These are phyloP conservation scores for Heliconius hortense DNA, from an alignment of 2,888 invertebrate genomes.

Conservation along the genomic window DNA sequence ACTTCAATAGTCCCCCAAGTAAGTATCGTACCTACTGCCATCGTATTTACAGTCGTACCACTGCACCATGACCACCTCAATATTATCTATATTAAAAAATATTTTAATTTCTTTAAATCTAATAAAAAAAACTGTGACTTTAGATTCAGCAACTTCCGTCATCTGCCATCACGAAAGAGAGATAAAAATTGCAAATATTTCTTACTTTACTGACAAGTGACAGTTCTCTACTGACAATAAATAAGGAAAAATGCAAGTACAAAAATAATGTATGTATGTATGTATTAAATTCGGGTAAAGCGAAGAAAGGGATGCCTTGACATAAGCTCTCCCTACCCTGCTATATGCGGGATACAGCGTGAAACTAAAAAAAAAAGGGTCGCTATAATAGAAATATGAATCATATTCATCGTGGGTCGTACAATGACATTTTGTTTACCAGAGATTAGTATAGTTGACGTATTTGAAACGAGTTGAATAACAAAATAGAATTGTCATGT, in stretches of 20 bases:
- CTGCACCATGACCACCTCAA: neutral
- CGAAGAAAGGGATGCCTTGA: neutral
- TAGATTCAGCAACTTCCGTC: neutral
- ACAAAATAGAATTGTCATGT: neutral
- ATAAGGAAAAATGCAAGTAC: neutral
- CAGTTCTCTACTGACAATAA: neutral
- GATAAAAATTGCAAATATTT: neutral
- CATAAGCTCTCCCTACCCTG: neutral
- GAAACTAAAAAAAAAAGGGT: neutral
- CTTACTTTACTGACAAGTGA: neutral
- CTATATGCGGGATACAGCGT: neutral
- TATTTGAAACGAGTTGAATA: neutral
- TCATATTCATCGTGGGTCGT: neutral
- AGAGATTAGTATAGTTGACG: conserved; percentile 15
- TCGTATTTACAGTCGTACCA: neutral
- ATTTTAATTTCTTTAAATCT: neutral
- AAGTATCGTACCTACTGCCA: neutral
- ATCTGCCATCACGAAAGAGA: neutral
- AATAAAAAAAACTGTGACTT: no score
- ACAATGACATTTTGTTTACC: conserved; percentile 13
- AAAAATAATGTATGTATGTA: no score
- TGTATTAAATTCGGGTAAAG: neutral
- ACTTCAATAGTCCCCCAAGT: neutral
- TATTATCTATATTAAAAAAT: neutral
- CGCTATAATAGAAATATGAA: neutral